Evolutionary conservation across 2,797 vertebrate genomes (phyloP).

Genomic region (Mormyrus proboscirostris): DNA sequence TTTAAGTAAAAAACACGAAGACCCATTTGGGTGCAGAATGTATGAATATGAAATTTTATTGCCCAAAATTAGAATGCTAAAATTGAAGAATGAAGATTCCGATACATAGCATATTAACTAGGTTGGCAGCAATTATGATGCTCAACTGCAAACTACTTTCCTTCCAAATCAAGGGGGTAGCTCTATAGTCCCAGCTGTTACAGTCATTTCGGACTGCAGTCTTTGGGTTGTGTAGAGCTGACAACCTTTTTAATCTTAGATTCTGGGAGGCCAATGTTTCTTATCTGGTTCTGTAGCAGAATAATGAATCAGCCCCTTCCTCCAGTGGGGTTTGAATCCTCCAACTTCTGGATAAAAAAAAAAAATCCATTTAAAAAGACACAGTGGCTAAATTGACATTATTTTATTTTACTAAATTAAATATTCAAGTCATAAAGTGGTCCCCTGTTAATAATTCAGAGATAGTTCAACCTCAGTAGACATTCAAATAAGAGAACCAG

Average conservation of each 20-base stretch:
- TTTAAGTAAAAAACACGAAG: neutral
- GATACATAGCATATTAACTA: neutral
- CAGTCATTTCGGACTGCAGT: neutral
- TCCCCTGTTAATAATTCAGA: slow-evolving; percentile 21
- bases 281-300: neutral
- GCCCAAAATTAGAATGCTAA: neutral
- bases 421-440: slow-evolving; percentile 28
- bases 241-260: slow-evolving; percentile 15
- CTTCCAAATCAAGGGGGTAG: neutral
- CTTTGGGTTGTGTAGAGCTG: slow-evolving; percentile 20
- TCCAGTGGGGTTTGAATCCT: slow-evolving; percentile 15
- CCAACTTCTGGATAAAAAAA: slow-evolving; percentile 12
- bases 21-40: neutral
- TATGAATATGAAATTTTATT: neutral
- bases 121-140: neutral
- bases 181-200: slow-evolving; percentile 16
- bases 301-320: neutral
- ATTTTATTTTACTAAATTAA: slow-evolving; percentile 28
- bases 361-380: slow-evolving; percentile 27
- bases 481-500: slow-evolving; percentile 18
- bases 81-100: neutral
- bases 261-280: slow-evolving; percentile 1
- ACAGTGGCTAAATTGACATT: slow-evolving; percentile 21
- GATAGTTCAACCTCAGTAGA: slow-evolving; percentile 22
- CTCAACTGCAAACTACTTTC: neutral